Percentiles rank a stretch among this genome's conserved stretches.
Evolutionary conservation across 2,113 vertebrate species (phyloP).

Genomic region (Ochotona curzoniae): DNA sequence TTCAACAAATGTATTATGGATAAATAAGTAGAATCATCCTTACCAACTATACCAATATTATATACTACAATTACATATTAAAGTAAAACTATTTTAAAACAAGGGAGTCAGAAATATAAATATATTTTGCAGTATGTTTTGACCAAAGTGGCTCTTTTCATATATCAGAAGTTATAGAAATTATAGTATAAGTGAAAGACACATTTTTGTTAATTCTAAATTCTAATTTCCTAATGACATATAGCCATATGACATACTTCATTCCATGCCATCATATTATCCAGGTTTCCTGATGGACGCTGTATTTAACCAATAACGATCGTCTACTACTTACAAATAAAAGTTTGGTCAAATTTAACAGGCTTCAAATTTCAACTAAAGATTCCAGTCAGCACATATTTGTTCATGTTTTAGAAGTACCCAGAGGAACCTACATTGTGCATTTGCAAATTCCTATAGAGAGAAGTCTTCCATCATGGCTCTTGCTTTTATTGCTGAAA

Average conservation of each 20-base stretch:
- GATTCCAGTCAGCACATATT: neutral
- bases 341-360: neutral
- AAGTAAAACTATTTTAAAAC: neutral
- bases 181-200: neutral
- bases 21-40: neutral
- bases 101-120: neutral
- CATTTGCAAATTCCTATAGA: neutral
- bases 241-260: neutral
- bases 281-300: neutral
- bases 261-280: neutral
- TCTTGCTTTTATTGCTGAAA: too few species aligned
- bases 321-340: neutral
- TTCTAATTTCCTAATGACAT: neutral
- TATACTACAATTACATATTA: neutral
- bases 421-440: neutral
- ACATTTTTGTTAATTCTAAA: neutral
- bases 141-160: neutral
- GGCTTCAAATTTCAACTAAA: neutral
- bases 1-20: neutral
- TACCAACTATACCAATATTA: neutral
- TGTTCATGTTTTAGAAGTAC: neutral
- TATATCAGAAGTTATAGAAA: neutral
- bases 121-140: neutral
- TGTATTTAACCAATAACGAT: neutral
- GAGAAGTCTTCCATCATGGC: too few species aligned